A percentile compares a stretch with the other conserved stretches of the same genome.
phyloP scores from a whole-genome alignment of 35 echinoderm and acorn worm species.

The Heliocidaris tuberculata region DNA sequence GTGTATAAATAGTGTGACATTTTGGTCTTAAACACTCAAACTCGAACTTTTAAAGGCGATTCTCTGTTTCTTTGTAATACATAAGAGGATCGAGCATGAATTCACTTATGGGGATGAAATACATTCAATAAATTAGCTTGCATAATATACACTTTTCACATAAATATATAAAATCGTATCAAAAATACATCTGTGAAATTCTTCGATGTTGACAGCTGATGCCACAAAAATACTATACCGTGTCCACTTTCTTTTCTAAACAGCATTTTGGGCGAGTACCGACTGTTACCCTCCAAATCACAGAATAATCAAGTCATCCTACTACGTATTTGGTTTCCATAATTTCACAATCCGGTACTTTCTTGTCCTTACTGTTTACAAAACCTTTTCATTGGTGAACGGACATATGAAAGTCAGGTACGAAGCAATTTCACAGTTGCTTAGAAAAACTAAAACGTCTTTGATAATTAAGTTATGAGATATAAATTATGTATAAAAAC shows the following conservation, averaged over 20 bases:
- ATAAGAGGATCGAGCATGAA: background rate
- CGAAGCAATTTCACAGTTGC: conserved; percentile 40
- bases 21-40: background rate
- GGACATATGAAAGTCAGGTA: background rate
- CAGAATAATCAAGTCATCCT: background rate
- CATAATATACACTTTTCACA: conserved; percentile 31
- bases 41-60: background rate
- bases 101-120: background rate
- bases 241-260: background rate
- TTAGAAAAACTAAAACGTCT: conserved; percentile 11
- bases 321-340: background rate
- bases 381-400: background rate
- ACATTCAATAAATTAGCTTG: conserved; percentile 22
- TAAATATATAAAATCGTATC: conserved; percentile 40
- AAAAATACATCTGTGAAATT: conserved; percentile 53
- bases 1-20: background rate
- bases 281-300: background rate
- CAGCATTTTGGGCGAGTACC: background rate
- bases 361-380: background rate
- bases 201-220: conserved; percentile 7
- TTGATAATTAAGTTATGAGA: background rate
- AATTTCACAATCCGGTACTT: background rate
- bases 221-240: background rate
- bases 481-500: conserved; percentile 33
- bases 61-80: background rate